Percentiles rank a stretch among this genome's conserved stretches.
Conservation (phyloP, 2,797 vertebrate species). For the Acipenser ruthenus region DNA sequence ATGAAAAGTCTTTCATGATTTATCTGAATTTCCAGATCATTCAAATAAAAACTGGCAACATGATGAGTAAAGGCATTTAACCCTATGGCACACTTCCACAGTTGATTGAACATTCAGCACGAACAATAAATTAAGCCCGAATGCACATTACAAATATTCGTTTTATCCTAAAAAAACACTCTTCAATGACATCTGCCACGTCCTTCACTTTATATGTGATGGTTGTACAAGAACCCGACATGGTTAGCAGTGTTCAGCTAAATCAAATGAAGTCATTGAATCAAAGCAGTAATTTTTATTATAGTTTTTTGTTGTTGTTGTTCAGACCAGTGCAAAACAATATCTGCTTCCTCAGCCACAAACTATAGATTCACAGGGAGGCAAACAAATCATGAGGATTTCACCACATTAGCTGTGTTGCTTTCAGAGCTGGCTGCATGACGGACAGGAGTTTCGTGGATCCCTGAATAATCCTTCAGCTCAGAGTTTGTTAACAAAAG, state of each 20-base stretch:
- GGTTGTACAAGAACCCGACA: no score
- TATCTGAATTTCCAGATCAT: background rate
- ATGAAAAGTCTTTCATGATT: constrained; percentile 3
- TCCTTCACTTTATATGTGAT: background rate
- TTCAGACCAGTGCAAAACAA: constrained; percentile 17
- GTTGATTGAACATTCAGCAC: background rate
- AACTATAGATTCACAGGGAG: constrained; percentile 34
- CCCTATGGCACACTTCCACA: background rate
- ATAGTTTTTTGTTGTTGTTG: background rate
- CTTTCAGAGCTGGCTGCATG: constrained; percentile 61
- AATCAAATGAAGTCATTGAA: no score
- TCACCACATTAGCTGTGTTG: constrained; percentile 63
- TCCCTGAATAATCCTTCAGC: constrained; percentile 79
- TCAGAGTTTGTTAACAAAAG: constrained; percentile 72
- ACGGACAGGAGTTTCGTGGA: constrained; percentile 64
- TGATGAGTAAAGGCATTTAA: background rate
- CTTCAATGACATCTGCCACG: background rate
- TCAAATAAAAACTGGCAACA: background rate
- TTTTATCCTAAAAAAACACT: constrained; percentile 6
- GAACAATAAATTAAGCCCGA: constrained; percentile 3
- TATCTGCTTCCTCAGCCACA: constrained; percentile 42
- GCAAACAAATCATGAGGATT: constrained; percentile 58
- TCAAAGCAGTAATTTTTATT: background rate
- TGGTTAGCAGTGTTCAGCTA: no score
- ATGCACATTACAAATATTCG: background rate